Evolutionary conservation across 2,888 invertebrate species (phyloP).

Genomic region (Napeogenes inachia): DNA sequence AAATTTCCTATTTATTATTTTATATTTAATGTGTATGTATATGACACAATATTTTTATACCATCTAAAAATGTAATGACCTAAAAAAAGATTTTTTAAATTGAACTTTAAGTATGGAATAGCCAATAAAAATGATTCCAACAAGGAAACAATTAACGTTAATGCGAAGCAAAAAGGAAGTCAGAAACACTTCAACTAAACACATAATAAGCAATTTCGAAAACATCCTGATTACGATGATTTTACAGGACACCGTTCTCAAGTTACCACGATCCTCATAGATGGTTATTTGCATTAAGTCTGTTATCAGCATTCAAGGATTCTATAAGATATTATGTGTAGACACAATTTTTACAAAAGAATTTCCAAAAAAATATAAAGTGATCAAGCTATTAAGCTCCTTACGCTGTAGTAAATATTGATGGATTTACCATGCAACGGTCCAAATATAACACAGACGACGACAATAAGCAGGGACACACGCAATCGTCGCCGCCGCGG

Average conservation of each 20-base stretch:
- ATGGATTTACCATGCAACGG: slow-evolving; percentile 69
- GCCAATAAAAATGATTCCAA: slow-evolving; percentile 4
- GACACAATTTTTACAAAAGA: no score
- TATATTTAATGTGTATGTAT: no score
- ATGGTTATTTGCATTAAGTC: background rate
- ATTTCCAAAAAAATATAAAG: no score
- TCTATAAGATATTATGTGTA: background rate
- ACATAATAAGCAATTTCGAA: slow-evolving; percentile 3
- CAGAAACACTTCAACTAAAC: slow-evolving; percentile 1
- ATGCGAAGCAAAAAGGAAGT: background rate
- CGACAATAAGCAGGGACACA: slow-evolving; percentile 71
- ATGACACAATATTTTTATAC: no score
- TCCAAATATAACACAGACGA: slow-evolving; percentile 76
- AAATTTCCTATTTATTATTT: no score
- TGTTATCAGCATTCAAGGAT: background rate
- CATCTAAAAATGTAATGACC: no score
- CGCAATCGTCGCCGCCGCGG: slow-evolving; percentile 65
- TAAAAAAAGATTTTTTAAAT: no score
- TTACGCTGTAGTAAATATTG: no score
- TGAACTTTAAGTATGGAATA: background rate
- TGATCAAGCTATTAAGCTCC: no score
- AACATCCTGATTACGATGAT: slow-evolving; percentile 2
- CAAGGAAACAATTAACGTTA: slow-evolving; percentile 1
- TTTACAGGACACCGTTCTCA: background rate
- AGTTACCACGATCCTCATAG: background rate